Conservation (phyloP, 2,113 vertebrate genomes). For the Terrapene triunguis region DNA sequence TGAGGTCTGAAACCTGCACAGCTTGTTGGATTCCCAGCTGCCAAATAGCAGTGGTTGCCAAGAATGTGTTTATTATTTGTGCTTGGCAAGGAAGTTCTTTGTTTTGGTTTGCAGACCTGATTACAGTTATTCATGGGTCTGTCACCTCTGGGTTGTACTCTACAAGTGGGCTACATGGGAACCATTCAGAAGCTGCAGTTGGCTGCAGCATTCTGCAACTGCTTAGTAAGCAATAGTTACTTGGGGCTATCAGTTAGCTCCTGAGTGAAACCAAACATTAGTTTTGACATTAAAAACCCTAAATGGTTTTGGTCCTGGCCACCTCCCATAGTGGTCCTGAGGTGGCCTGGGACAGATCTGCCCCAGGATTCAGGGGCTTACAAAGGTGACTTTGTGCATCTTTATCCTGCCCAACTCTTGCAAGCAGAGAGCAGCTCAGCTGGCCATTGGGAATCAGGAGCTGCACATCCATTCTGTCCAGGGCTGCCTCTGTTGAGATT, state of each 20-base stretch:
- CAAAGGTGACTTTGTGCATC: background rate
- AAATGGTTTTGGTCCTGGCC: background rate
- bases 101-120: background rate
- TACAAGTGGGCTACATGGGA: accelerated
- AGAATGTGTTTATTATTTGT: background rate
- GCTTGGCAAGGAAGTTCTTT: background rate
- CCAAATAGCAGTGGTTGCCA: background rate
- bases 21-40: background rate
- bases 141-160: background rate
- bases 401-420: conserved; percentile 6
- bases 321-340: background rate
- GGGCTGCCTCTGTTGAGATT: conserved; percentile 11
- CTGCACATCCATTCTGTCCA: background rate
- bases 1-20: background rate
- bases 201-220: background rate
- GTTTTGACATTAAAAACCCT: background rate
- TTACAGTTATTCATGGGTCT: background rate
- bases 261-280: background rate
- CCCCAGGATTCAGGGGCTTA: background rate
- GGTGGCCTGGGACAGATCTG: background rate
- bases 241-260: background rate
- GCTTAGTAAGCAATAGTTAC: background rate
- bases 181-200: background rate
- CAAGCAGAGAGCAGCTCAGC: background rate
- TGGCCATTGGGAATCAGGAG: background rate